Base-by-base conservation (phyloP, 2,888 invertebrate genomes). In the Dorcus parallelipipedus region DNA sequence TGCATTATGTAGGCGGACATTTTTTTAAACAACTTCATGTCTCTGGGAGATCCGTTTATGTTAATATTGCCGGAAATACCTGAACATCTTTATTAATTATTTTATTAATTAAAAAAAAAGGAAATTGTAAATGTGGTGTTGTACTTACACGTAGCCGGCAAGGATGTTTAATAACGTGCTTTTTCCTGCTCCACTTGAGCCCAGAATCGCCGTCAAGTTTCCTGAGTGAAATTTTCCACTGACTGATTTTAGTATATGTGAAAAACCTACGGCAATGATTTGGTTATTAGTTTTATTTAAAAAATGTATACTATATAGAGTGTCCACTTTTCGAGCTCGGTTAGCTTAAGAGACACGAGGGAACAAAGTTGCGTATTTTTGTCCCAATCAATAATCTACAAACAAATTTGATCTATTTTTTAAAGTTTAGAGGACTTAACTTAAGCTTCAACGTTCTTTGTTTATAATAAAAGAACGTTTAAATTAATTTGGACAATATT, bases 1-100 rank as follows among this genome's bases (percentile, higher is more conserved):
- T 93, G 92, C 88, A 90, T 90, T 66, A 93, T 91, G 80, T 91
- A 91, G 52, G 88, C 86, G 39, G 88, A 86, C 61, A 89, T 81
- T 72, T 90, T 90, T 71, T 89, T 86, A 79, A 90, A 91, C n/a
- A 84, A 77, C 40, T 83, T 80, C 80, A 89, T 81, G 66, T 89
- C 84, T 2, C 91, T 79, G 0, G 83, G 79, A 59, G 83, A 83
- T 0, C 86, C 88, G 71, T 91, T 90, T 7, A 90, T 85, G 54
- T 82, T 80, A 53, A 91, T 86, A 3, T 81, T 79, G 0, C 91
- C 91, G 50, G 80, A 82, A 0, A 90, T 85, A 20, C 86, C 86
- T 14, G 45, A 45, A 3, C 20, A 45, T 45, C 45, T 45, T 33
- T 33, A 17, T 20, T 14, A 45, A 20, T 10, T 10, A 45, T 20